Evolutionary conservation across 2,797 vertebrate genomes (phyloP), one percentile per base, ranked within the genome.

Genomic region (Nasua narica): DNA sequence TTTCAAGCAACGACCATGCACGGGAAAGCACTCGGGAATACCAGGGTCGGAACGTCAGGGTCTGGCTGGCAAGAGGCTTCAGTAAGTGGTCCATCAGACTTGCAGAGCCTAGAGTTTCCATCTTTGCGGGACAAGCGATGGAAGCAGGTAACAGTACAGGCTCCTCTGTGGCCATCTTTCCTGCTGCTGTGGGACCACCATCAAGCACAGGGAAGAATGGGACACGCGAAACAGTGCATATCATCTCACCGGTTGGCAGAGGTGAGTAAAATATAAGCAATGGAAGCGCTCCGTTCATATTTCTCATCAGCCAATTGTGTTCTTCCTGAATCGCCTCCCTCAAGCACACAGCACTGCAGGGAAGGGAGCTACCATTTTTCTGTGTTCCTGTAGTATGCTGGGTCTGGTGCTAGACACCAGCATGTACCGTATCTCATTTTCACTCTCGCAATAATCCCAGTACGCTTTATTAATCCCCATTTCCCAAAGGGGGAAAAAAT

Each of bases 1-100:
- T 54, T 32, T 40, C 56, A 11, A 62, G 7, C 13, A 27, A 48
- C 3, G 25, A 7, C 9, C 12, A 0, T 0, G 1, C 1, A 2
- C 50, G n/a, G 86, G 62, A 84, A 52, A 43, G 32, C 23, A 50
- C 15, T 15, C 6, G 0, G 4, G 1, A 23, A 48, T 0, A 3
- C 15, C 8, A 48, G 54, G 27, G 5, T 37, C 60, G 56, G 43
- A 16, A 50, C n/a, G 32, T 7, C 11, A 35, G 62, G 32, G 67
- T 50, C 4, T 4, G 13, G 43, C 58, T 40, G 25, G 32, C 0
- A 5, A 82, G 70, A 2, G 7, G 27, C 58, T 32, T 62, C 70
- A 43, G 23, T 0, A 60, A 62, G 15, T 10, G 46, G 5, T 50
- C 84, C n/a, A 4, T 6, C 18, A 85, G 54, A 46, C 60, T 70